These are phyloP conservation scores for Betta splendens DNA, from an alignment of 2,797 vertebrate species.

Conservation along the genomic window DNA sequence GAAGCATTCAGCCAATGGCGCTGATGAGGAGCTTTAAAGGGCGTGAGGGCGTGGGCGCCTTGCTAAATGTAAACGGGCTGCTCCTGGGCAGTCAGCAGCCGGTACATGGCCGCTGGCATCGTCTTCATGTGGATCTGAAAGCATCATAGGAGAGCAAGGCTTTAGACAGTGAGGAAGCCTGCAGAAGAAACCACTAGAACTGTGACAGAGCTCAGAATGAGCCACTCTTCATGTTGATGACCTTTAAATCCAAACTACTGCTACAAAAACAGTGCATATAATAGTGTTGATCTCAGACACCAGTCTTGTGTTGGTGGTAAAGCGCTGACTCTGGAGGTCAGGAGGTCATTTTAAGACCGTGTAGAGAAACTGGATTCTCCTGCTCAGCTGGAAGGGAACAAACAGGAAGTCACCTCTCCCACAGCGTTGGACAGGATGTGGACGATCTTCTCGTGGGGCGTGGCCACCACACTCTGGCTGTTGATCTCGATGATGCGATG, in stretches of 20 bases:
- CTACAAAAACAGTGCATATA: too few species aligned
- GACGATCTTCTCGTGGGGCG: constrained; percentile 95
- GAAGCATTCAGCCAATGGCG: constrained; percentile 2
- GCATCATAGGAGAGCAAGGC: constrained; percentile 29
- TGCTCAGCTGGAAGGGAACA: too few species aligned
- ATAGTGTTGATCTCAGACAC: too few species aligned
- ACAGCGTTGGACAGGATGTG: constrained; percentile 96
- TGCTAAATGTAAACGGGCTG: constrained; percentile 84
- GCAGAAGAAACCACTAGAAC: too few species aligned
- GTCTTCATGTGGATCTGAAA: constrained; percentile 98
- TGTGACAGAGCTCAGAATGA: too few species aligned
- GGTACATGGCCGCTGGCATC: constrained; percentile 98
- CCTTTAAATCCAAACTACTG: too few species aligned
- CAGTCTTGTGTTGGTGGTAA: too few species aligned
- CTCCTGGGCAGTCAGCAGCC: constrained; percentile 96
- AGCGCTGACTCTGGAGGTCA: too few species aligned
- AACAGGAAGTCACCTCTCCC: constrained; percentile 96
- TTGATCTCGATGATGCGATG: constrained; percentile 98
- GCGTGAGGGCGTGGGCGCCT: constrained; percentile 39
- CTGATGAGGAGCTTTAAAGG: constrained; percentile 21
- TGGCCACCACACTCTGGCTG: constrained; percentile 95
- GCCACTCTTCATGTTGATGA: too few species aligned
- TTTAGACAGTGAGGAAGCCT: too few species aligned
- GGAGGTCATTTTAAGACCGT: too few species aligned
- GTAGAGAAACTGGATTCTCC: too few species aligned